Evolutionary conservation across 2,888 invertebrate species (phyloP), one percentile per base, ranked within the genome.

Genomic region (Meliscaeva auricollis): DNA sequence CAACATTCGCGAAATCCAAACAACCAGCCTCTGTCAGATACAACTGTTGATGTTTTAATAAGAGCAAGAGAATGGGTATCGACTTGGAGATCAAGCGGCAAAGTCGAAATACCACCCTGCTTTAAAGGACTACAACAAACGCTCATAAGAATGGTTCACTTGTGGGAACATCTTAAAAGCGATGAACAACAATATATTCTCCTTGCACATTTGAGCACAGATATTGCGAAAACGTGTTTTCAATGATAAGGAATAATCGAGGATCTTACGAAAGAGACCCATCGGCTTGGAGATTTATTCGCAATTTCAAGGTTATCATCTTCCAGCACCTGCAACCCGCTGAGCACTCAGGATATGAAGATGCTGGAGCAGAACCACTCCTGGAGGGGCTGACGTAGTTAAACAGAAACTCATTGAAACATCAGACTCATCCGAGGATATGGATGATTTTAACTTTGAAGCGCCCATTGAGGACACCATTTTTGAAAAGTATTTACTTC

Each of bases 111-210:
- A 8, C 64, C 64, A 32, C 30, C 7, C 9, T 64, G 48, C 48
- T 48, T 64, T 32, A 17, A 11, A 30, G 64, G 64, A 11, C 11
- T 64, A 1, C n/a, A 32, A 17, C 64, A 64, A 64, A 64, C 48
- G 5, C 30, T 64, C 1, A 30, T 64, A 3, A 48, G 11, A 9
- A 48, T 64, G 1, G 32, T 17, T 6, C 48, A 32, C 17, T 30
- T 56, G 41, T 69, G 52, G 69, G 52, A 52, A 22, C 2, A 22
- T 1, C n/a, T 38, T 1, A 68, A 52, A 54, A 35, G 20, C 0
- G 26, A 72, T 5, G 48, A 62, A 2, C 58, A 62, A 4, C 38
- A 0, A 0, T 60, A 26, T 35, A 13, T 60, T 7, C 4, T 60
- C 5, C 7, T 50, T 4, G 6, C 20, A 4, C 60, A 60, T 7